Percentiles rank a stretch among this genome's conserved stretches.
Conservation (phyloP, 2,888 invertebrate genomes). For the Tetheella fluctuosa region DNA sequence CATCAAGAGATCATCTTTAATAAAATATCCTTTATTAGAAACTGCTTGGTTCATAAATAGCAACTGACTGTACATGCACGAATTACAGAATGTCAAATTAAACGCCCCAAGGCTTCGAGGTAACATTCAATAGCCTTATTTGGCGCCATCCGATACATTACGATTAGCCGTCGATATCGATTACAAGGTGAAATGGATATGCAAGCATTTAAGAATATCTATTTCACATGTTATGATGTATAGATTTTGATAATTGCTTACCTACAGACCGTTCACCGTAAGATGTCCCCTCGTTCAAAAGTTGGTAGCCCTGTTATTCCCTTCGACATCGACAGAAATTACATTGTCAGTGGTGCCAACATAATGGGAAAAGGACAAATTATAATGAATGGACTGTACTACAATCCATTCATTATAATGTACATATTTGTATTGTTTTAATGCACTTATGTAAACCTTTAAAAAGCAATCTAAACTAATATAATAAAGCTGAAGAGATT, state of each 20-base stretch:
- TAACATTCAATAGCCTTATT: slow-evolving; percentile 57
- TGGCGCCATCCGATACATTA: slow-evolving; percentile 52
- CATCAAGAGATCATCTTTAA: background rate
- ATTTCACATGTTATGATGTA: slow-evolving; percentile 12
- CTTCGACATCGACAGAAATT: no score
- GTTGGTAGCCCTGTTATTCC: no score
- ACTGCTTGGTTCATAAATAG: background rate
- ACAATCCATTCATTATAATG: no score
- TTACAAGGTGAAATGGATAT: slow-evolving; percentile 47
- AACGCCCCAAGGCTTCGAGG: slow-evolving; percentile 16
- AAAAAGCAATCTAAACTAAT: no score
- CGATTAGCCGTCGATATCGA: slow-evolving; percentile 48
- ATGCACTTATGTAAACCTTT: no score
- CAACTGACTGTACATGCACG: slow-evolving; percentile 11
- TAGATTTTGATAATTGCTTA: background rate
- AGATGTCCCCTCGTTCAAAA: no score
- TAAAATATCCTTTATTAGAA: background rate
- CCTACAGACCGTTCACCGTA: no score
- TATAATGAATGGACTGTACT: no score
- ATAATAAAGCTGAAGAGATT: no score
- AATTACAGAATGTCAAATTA: slow-evolving; percentile 19
- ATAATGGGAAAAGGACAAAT: no score
- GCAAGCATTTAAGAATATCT: slow-evolving; percentile 33
- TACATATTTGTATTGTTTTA: no score
- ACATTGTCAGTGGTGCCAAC: no score